Evolutionary conservation across 2,113 vertebrate genomes (phyloP), one percentile per base, ranked within the genome.

Genomic region (Phoenicopterus ruber): DNA sequence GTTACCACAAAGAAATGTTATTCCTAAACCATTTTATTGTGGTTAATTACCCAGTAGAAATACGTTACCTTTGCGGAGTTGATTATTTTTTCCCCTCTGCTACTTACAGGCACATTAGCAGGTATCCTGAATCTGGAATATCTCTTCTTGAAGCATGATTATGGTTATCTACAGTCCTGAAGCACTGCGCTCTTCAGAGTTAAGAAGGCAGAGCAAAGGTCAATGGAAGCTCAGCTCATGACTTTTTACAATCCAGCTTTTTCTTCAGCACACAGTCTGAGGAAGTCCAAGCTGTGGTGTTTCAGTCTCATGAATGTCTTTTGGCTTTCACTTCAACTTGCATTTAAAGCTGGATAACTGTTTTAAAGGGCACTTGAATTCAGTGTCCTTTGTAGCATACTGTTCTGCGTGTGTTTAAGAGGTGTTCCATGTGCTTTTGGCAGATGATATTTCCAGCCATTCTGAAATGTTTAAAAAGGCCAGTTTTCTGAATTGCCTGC

Each of bases 151-250:
- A 96, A 96, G 67, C 54, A 82, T 71, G 79, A 71, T 86, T 94
- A 54, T 34, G 28, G 63, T 97, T 97, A 97, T 97, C 93, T 97
- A 50, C 54, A 94, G 91, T 59, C 40, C 71, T 66, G 91, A 96
- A 94, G 86, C 82, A 93, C 55, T 72, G 29, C 10, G 25, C 94
- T 96, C 83, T 97, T 97, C 87, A 96, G 76, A 97, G 90, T 97
- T 97, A 97, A 98, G 96, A 82, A 95, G 96, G 63, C 66, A 94
- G 84, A 91, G 90, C 93, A 97, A 97, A 98, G 95, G 96, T 97
- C 96, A 97, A 24, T 96, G 88, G 83, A 89, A 96, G 76, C 90
- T 94, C n/a, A 67, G 78, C 74, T 95, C 71, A 65, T 29, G 78
- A 87, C 46, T 94, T 97, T 94, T 97, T 95, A 96, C 89, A 88